Base-by-base conservation (phyloP, 1,140 invertebrate species). In the Hyphantria cunea region DNA sequence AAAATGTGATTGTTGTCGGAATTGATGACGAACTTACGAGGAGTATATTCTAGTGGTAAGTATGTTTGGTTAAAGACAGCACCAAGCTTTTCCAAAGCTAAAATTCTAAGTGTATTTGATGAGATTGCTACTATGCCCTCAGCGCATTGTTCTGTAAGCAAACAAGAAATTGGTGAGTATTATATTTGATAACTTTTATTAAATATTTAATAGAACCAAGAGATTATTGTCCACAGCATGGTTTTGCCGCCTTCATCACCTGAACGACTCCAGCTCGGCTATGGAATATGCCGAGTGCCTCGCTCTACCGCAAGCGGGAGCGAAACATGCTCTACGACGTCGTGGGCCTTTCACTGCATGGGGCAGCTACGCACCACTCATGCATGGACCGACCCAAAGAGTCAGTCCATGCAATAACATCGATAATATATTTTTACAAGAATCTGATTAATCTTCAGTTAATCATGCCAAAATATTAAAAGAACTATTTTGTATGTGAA, bases 51-150 rank as follows among this genome's bases (percentile, higher is more conserved):
- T 25, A 99, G 90, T 0, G 96, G 96, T 72, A 97, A 95, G 7
- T 95, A 95, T 14, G 97, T 94, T 89, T 99, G 98, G 92, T 99
- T 99, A 80, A 99, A 99, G 3, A 99, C 98, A 0, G 98, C 98
- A 0, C 99, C 99, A 0, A 99, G 91, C 89, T 99, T 99, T 89
- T 99, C 99, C 11, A 99, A 91, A 0, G 99, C 98, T 79, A 99
- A 94, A 93, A 99, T 99, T 68, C 98, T 94, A 25, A 99, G 91
- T 0, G 98, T 99, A 78, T 99, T 99, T 0, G 97, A 97, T 0
- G 98, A 99, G 87, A 99, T 99, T 0, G 99, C 99, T 6, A 99
- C 99, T 70, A 99, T 99, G 69, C 98, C 99, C 91, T 99, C 99
- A 0, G 98, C 97, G 93, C 99, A 99, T 88, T 99, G 99, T 90